phyloP scores from a whole-genome alignment of 2,888 invertebrate genomes.

The Zaprionus obscuricornis region DNA sequence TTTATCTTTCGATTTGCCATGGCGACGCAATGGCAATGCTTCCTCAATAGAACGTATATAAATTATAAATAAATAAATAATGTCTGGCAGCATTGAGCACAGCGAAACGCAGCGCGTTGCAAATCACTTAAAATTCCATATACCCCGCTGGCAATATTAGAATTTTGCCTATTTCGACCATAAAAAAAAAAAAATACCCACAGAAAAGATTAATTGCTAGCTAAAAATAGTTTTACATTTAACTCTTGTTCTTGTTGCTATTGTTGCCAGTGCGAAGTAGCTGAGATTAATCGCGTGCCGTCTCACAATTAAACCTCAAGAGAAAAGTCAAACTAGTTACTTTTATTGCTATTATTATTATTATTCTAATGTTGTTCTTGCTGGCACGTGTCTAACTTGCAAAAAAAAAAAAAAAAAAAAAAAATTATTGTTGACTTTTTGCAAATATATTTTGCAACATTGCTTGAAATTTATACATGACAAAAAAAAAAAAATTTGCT shows the following conservation, averaged over 20 bases:
- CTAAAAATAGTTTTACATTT: slow-evolving; percentile 65
- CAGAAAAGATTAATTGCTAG: slow-evolving; percentile 58
- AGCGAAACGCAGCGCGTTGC: slow-evolving; percentile 40
- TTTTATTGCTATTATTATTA: slow-evolving; percentile 11
- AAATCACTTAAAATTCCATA: slow-evolving; percentile 73
- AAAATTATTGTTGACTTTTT: too few relatives aligned
- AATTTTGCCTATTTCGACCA: slow-evolving; percentile 9
- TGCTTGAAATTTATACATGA: background rate
- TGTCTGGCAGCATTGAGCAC: too few relatives aligned
- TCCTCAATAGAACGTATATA: slow-evolving; percentile 3
- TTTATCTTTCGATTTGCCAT: slow-evolving; percentile 19
- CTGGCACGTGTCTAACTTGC: slow-evolving; percentile 34
- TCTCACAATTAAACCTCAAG: slow-evolving; percentile 47
- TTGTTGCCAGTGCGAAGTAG: slow-evolving; percentile 25
- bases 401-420: background rate
- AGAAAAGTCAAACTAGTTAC: slow-evolving; percentile 37
- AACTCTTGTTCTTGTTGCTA: too few relatives aligned
- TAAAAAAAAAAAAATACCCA: background rate
- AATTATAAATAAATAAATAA: slow-evolving; percentile 58
- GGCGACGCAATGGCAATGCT: slow-evolving; percentile 8
- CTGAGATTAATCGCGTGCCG: slow-evolving; percentile 59
- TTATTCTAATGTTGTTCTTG: slow-evolving; percentile 11
- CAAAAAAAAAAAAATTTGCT: background rate
- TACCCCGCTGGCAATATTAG: slow-evolving; percentile 29
- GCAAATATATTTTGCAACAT: slow-evolving; percentile 6